These are phyloP conservation scores for Phorcus lineatus DNA, from an alignment of 2,888 invertebrate genomes.

Conservation along the genomic window DNA sequence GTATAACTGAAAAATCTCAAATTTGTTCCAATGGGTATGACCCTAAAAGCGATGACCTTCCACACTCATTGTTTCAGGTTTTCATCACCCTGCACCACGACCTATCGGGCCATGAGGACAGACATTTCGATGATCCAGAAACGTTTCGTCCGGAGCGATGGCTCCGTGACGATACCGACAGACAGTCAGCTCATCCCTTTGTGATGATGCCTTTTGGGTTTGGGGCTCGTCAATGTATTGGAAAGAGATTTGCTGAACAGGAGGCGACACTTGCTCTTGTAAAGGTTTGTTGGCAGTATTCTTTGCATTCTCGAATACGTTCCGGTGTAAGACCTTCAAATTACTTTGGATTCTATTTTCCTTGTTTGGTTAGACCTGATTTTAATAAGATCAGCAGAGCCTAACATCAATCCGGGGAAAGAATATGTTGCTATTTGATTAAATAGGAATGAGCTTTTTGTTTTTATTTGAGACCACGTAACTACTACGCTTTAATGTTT, in stretches of 20 bases:
- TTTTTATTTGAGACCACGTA: no score
- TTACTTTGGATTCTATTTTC: no score
- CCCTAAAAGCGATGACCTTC: no score
- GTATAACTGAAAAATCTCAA: no score
- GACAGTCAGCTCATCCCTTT: constrained; percentile 45
- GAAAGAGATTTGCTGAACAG: constrained; percentile 75
- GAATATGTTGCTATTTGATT: no score
- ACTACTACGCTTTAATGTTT: no score
- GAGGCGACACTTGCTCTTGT: constrained; percentile 80
- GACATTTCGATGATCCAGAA: constrained; percentile 80
- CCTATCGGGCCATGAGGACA: constrained; percentile 66
- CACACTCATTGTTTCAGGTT: constrained; percentile 69
- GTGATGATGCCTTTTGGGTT: constrained; percentile 63
- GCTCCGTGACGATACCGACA: constrained; percentile 40
- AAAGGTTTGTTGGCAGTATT: constrained; percentile 61
- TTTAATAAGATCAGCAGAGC: no score
- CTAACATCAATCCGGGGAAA: no score
- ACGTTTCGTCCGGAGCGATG: constrained; percentile 63
- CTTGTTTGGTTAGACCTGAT: no score
- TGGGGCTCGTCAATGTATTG: constrained; percentile 70
- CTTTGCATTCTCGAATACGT: no score
- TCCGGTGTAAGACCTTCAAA: neutral
- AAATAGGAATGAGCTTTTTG: no score
- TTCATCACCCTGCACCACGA: constrained; percentile 72
- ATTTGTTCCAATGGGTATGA: no score